Conservation (phyloP, 1,140 invertebrate species). For the Carposina sasakii region DNA sequence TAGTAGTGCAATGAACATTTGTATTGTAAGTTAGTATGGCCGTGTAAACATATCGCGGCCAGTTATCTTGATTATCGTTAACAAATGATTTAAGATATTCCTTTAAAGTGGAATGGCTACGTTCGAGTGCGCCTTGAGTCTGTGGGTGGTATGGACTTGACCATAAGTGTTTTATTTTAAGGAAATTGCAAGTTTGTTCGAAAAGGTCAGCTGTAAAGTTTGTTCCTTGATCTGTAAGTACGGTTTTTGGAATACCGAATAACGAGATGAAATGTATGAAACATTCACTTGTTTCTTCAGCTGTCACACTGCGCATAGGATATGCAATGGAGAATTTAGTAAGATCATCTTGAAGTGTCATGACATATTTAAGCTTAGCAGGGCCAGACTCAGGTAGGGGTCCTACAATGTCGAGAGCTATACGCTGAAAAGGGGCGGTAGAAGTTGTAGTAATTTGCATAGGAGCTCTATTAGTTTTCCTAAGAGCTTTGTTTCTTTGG, state of each 20-base stretch:
- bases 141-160: constrained; percentile 33
- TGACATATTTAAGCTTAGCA: constrained; percentile 13
- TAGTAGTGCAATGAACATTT: constrained; percentile 24
- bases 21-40: constrained; percentile 36
- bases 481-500: constrained; percentile 24
- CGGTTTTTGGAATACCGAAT: constrained; percentile 30
- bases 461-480: constrained; percentile 18
- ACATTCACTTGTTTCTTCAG: constrained; percentile 13
- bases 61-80: constrained; percentile 27
- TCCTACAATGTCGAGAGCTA: constrained; percentile 22
- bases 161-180: constrained; percentile 34
- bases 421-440: constrained; percentile 13
- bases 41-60: constrained; percentile 28
- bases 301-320: constrained; percentile 2
- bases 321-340: constrained; percentile 15
- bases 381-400: constrained; percentile 20
- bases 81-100: constrained; percentile 40
- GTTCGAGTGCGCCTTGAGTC: constrained; percentile 14
- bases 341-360: constrained; percentile 22
- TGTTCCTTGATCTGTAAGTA: constrained; percentile 37
- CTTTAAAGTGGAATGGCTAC: constrained; percentile 20
- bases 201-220: constrained; percentile 35
- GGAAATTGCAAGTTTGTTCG: constrained; percentile 24
- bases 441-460: constrained; percentile 27
- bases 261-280: constrained; percentile 11